These are phyloP conservation scores for Ormyrus rosae DNA, from an alignment of 2,888 invertebrate genomes.

Conservation along the genomic window DNA sequence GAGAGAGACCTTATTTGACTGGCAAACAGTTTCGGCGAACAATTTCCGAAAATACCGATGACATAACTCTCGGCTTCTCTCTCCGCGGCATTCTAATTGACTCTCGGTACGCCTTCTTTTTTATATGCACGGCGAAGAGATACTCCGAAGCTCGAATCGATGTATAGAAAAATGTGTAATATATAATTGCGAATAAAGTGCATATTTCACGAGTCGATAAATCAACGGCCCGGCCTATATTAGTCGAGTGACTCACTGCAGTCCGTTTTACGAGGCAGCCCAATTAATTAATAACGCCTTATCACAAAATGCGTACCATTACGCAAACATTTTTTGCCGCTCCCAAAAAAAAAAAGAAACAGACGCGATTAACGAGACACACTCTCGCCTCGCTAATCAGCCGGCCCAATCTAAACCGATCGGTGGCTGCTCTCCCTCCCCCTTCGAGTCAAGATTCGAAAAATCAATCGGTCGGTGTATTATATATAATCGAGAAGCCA, in stretches of 20 bases:
- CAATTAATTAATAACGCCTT: no score
- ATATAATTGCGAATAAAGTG: no score
- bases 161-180: not conserved
- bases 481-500: conserved; percentile 27
- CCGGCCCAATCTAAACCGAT: not conserved
- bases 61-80: not conserved
- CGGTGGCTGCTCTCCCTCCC: not conserved
- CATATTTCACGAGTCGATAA: not conserved
- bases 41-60: conserved; percentile 33
- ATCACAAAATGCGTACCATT: not conserved
- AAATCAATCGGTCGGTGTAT: not conserved
- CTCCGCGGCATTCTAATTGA: not conserved
- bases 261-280: no score
- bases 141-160: not conserved
- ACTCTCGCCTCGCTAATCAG: not conserved
- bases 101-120: no score
- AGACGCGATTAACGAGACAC: not conserved
- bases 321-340: not conserved
- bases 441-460: no score
- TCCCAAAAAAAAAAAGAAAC: not conserved
- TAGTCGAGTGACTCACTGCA: no score
- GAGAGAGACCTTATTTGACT: conserved; percentile 12
- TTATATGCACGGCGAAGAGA: no score
- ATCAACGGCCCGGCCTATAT: not conserved
- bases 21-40: not conserved